A percentile compares a stretch with the other conserved stretches of the same genome.
Evolutionary conservation across 2,888 invertebrate species (phyloP).

Genomic region (Ceramica pisi): DNA sequence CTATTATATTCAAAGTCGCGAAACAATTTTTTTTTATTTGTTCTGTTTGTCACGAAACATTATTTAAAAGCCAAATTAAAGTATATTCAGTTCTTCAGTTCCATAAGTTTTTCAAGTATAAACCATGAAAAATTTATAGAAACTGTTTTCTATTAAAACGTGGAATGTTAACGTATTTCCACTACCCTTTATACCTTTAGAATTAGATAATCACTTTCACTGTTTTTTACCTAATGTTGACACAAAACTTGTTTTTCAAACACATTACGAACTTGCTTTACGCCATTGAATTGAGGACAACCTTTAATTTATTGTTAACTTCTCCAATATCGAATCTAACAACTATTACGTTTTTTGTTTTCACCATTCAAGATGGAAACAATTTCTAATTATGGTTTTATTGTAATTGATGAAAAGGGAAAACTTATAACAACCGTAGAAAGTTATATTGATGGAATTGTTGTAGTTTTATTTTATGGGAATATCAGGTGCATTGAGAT

Average conservation of each 20-base stretch:
- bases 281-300: constrained; percentile 32
- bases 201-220: constrained; percentile 70
- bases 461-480: constrained; percentile 19
- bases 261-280: constrained; percentile 52
- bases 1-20: constrained; percentile 27
- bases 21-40: constrained; percentile 2
- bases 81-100: background rate
- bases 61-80: background rate
- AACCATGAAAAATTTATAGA: background rate
- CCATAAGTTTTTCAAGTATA: background rate
- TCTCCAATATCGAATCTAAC: constrained; percentile 35
- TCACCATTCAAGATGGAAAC: constrained; percentile 27
- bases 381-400: constrained; percentile 39
- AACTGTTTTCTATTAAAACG: constrained; percentile 11
- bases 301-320: constrained; percentile 43
- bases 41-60: background rate
- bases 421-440: constrained; percentile 35
- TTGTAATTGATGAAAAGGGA: constrained; percentile 38
- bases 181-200: constrained; percentile 49
- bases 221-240: constrained; percentile 61
- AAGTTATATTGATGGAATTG: constrained; percentile 41
- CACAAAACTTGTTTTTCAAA: constrained; percentile 63
- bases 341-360: constrained; percentile 34
- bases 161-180: constrained; percentile 40
- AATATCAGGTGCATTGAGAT: background rate